Evolutionary conservation across 1,140 invertebrate genomes (phyloP), one percentile per base, ranked within the genome.

Genomic region (Tetramorium parvispinum): DNA sequence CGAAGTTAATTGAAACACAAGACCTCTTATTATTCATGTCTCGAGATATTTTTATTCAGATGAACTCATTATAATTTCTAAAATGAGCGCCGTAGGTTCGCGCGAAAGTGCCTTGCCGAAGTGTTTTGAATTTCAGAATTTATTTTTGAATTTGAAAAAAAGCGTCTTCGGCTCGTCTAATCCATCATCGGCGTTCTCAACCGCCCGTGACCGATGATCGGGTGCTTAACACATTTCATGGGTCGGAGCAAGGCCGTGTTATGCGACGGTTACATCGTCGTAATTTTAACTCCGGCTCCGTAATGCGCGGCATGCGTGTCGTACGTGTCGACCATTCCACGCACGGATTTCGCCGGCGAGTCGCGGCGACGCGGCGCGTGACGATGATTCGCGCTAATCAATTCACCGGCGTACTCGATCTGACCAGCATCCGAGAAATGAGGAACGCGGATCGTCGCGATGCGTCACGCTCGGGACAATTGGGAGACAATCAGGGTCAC

Each of bases 371-470:
- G 73, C 73, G 53, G n/a, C 88, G 91, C 92, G 91, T 89, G 73
- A 87, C 90, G 87, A 89, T 92, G 91, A 88, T 92, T 91, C 77
- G 86, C 85, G 85, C 75, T 91, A 94, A 93, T 94, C 87, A 93
- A 94, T 92, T 93, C 91, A 88, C 73, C 53, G 59, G 66, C 86
- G 90, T 73, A 86, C 92, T 90, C 88, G 91, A 92, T 92, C 91
- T 89, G 88, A 89, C 75, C 93, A 94, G 92, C 93, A 93, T 94
- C 92, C 92, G 85, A 92, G 87, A 90, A 92, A 87, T 66, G 71
- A 65, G 37, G 65, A 66, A 89, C 46, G 53, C 37, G 27, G 37
- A 43, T 27, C 46, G 68, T 78, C 49, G 24, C 66, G 40, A 59
- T 59, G 79, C 77, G 40, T 68, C 65, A 68, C n/a, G 10, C n/a